These are phyloP conservation scores for Elanoides forficatus DNA, from an alignment of 2,113 vertebrate species.

Conservation along the genomic window DNA sequence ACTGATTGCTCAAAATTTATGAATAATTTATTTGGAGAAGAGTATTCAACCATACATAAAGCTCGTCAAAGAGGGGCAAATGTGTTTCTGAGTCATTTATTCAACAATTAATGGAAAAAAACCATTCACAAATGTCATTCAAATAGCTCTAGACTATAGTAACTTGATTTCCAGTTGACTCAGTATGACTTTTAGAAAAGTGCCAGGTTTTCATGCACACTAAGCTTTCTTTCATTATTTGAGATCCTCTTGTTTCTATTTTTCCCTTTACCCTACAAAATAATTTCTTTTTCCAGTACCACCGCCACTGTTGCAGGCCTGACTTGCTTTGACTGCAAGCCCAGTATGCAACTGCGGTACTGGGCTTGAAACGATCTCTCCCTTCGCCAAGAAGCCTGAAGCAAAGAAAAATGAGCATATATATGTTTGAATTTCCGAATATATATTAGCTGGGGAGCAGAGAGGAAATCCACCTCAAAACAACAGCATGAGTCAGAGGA, in stretches of 20 bases:
- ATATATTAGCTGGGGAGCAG: not conserved
- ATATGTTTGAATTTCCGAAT: not conserved
- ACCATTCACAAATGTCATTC: slow-evolving; percentile 30
- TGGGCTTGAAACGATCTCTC: not conserved
- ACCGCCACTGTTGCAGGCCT: not conserved
- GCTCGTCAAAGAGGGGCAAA: slow-evolving; percentile 16
- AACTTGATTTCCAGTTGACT: slow-evolving; percentile 35
- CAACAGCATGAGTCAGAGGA: not conserved
- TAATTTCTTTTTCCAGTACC: not conserved
- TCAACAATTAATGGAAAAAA: slow-evolving; percentile 40
- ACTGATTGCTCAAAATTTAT: slow-evolving; percentile 34
- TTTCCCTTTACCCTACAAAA: slow-evolving; percentile 13
- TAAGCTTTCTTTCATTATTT: slow-evolving; percentile 6
- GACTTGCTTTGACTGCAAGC: not conserved
- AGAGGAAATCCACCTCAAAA: slow-evolving; percentile 5
- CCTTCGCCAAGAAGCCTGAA: not conserved
- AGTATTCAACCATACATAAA: slow-evolving; percentile 30
- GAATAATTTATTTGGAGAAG: slow-evolving; percentile 44
- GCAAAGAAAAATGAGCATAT: not conserved
- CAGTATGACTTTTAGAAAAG: slow-evolving; percentile 11
- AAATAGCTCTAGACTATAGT: slow-evolving; percentile 16
- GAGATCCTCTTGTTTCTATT: not conserved
- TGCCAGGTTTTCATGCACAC: slow-evolving; percentile 17
- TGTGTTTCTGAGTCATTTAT: slow-evolving; percentile 48
- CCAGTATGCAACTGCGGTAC: not conserved